A percentile compares a stretch with the other conserved stretches of the same genome.
These are phyloP conservation scores for Enteromius trimaculatus DNA, from an alignment of 2,797 vertebrate species.

Conservation along the genomic window DNA sequence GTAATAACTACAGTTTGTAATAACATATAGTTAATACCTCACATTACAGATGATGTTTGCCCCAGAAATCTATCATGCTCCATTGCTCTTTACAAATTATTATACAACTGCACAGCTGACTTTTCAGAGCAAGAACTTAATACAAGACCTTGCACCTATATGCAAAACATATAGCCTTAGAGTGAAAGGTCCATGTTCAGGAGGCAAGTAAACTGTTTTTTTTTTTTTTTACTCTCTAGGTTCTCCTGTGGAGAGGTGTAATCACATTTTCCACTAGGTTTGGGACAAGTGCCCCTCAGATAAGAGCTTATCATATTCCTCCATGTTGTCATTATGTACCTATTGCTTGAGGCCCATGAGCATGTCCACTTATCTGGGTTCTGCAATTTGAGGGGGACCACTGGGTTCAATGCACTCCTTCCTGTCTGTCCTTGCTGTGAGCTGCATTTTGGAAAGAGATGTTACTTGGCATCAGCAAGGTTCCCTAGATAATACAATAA, in stretches of 20 bases:
- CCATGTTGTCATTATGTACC: constrained; percentile 72
- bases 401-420: constrained; percentile 53
- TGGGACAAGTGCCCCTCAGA: constrained; percentile 68
- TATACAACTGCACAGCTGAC: background rate
- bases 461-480: constrained; percentile 11
- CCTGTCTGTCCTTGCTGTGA: constrained; percentile 46
- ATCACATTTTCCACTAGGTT: constrained; percentile 76
- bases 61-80: background rate
- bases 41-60: background rate
- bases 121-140: background rate
- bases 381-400: constrained; percentile 62
- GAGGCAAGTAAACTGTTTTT: constrained; percentile 11
- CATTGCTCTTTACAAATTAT: background rate
- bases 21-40: background rate
- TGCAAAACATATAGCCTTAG: background rate
- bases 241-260: constrained; percentile 67
- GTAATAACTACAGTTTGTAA: background rate
- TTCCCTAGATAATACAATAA: constrained; percentile 26
- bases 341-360: constrained; percentile 63
- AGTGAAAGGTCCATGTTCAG: constrained; percentile 34
- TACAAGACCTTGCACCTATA: background rate
- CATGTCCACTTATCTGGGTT: constrained; percentile 68
- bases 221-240: constrained; percentile 51
- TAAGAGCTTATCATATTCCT: constrained; percentile 76
- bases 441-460: constrained; percentile 30